Base-by-base conservation (phyloP, 2,797 vertebrate genomes). In the Chrysocyon brachyurus region DNA sequence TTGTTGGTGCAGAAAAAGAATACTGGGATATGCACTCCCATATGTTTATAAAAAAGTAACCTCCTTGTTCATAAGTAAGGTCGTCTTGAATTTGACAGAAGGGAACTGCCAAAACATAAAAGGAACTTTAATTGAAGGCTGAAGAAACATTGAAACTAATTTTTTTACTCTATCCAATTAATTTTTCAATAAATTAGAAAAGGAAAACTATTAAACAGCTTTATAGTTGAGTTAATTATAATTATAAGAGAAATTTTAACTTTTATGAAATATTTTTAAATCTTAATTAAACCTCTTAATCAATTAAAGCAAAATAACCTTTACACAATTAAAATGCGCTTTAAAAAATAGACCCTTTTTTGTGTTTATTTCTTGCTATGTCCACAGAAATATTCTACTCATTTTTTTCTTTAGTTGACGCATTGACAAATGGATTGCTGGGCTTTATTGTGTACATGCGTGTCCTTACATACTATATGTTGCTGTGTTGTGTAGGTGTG, bases 181-280 rank as follows among this genome's bases (percentile, higher is more conserved):
- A 79, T 28, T 16, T 64, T 94, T 83, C 2, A 49, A 24, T 17
- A 54, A 31, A 59, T 75, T 54, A 40, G 59, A 22, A 86, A n/a
- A 78, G 11, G n/a, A 49, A 78, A 78, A 70, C 7, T 40, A 61
- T 85, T 64, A 28, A 72, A 68, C 31, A 79, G 4, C 33, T 56
- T 92, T 72, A 16, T 33, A 40, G 21, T 52, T 95, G 84, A 86
- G 63, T 86, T 52, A 64, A 72, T 92, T 87, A 46, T 52, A 64
- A 72, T 92, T 87, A 46, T 66, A 84, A 87, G 54, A 70, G 36
- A 82, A 9, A 64, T 46, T 97, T 92, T 89, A 57, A 70, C 11
- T 94, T 88, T 26, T 46, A n/a, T 21, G 63, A 49, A 84, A 14
- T 73, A 81, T 22, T 94, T 90, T 94, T 78, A 88, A 95, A 88